Conservation (phyloP, 2,888 invertebrate species). For the Eutolmus rufibarbis region DNA sequence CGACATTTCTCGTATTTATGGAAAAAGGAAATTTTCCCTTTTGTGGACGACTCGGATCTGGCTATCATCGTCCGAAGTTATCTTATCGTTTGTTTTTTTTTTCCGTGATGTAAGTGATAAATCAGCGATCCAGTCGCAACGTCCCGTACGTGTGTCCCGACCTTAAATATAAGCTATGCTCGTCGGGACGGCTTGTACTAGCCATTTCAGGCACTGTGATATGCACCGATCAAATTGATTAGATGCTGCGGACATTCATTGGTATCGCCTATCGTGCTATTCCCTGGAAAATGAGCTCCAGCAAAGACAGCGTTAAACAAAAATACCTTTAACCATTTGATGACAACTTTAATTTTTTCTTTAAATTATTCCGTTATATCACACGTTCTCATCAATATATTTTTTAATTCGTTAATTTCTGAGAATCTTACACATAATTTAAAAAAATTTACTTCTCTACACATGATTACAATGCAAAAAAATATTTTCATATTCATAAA, state of each 20-base stretch:
- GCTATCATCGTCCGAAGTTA: not conserved
- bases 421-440: too few relatives aligned
- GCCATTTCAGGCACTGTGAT: not conserved
- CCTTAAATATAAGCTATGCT: not conserved
- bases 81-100: not conserved
- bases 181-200: not conserved
- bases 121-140: not conserved
- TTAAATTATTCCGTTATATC: not conserved
- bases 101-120: not conserved
- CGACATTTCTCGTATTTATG: constrained; percentile 21
- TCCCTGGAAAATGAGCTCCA: not conserved
- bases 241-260: not conserved
- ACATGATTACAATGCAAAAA: too few relatives aligned
- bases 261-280: not conserved
- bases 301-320: not conserved
- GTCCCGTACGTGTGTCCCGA: not conserved
- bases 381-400: not conserved
- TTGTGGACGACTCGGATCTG: not conserved
- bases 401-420: not conserved
- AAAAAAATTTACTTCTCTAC: too few relatives aligned
- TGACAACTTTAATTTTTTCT: not conserved
- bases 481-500: too few relatives aligned
- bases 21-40: not conserved
- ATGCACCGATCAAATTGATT: not conserved
- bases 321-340: not conserved